Base-by-base conservation (phyloP, 2,113 vertebrate genomes). In the Acanthochromis polyacanthus region DNA sequence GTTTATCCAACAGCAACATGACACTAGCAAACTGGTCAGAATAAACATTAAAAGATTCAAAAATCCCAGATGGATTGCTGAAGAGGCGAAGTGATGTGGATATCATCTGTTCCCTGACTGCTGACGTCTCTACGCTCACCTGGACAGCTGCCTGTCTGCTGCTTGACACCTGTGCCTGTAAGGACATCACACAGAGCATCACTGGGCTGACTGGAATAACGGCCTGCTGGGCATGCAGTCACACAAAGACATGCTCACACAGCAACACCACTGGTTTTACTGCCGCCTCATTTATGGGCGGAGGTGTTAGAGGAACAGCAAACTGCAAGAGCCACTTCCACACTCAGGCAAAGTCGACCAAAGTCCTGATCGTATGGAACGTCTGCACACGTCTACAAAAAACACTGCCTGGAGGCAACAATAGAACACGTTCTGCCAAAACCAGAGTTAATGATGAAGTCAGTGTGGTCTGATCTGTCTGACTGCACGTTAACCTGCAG, bases 101-200 rank as follows among this genome's bases (percentile, higher is more conserved):
- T 10, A 36, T 5, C 16, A 48, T 10, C 17, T 16, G 46, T 48
- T 36, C 7, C 32, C 32, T 36, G 32, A 10, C 15, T 43, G 40
- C 40, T 43, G 40, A 12, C 4, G 40, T 36, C 40, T n/a, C 48
- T 51, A 51, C 16, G 84, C 88, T 92, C 90, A 92, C 85, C 88
- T 86, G 85, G 28, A 85, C 79, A 84, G 61, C 84, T 75, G 43
- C 80, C 81, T 76, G 64, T 67, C 56, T 88, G 74, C 78, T 79
- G 75, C 86, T 81, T 84, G 75, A 73, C 71, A 87, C 63, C 60
- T 78, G 58, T 80, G 56, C 89, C 89, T 90, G 90, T 65, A 81
- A 83, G 62, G 57, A 86, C 28, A 86, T 73, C 81, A 82, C 50
- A 82, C 79, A 81, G 38, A 71, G 83, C 46, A 48, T 90, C 83